Conservation (phyloP, 2,888 invertebrate genomes). For the Ochlodes sylvanus region DNA sequence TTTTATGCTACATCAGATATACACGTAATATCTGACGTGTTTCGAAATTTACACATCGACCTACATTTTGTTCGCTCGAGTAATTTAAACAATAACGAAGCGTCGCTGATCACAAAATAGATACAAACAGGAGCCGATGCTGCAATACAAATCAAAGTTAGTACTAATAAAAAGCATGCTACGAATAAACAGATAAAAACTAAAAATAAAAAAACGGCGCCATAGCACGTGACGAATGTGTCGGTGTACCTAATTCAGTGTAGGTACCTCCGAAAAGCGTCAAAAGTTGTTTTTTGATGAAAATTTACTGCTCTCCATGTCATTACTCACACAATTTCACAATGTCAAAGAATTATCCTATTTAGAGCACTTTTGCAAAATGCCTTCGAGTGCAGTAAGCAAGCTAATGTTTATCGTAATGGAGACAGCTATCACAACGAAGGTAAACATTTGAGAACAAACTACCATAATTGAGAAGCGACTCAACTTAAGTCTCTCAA, state of each 20-base stretch:
- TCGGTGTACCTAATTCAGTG: background rate
- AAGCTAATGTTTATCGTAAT: conserved; percentile 25
- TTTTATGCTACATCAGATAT: conserved; percentile 33
- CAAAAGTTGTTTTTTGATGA: no score
- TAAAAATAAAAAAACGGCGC: background rate
- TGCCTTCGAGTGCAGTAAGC: background rate
- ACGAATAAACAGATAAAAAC: conserved; percentile 14
- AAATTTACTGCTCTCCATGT: background rate
- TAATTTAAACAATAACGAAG: conserved; percentile 36
- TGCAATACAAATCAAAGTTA: conserved; percentile 28
- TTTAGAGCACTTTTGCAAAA: conserved; percentile 1
- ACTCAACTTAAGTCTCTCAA: conserved; percentile 9
- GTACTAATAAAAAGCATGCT: conserved; percentile 17
- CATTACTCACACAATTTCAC: background rate
- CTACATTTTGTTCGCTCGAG: conserved; percentile 30
- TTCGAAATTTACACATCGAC: conserved; percentile 30
- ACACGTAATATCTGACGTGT: conserved; percentile 29
- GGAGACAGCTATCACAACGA: conserved; percentile 17
- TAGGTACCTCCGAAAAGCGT: no score
- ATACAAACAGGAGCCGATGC: conserved; percentile 30
- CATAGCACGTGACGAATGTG: conserved; percentile 3
- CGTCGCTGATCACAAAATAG: conserved; percentile 28
- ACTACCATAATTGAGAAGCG: conserved; percentile 35
- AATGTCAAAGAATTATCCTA: no score
- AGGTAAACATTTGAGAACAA: conserved; percentile 31